phyloP scores from a whole-genome alignment of 30 jellyfish, hydroid and myxozoan species.

The Pseudorhiza aurosa region DNA sequence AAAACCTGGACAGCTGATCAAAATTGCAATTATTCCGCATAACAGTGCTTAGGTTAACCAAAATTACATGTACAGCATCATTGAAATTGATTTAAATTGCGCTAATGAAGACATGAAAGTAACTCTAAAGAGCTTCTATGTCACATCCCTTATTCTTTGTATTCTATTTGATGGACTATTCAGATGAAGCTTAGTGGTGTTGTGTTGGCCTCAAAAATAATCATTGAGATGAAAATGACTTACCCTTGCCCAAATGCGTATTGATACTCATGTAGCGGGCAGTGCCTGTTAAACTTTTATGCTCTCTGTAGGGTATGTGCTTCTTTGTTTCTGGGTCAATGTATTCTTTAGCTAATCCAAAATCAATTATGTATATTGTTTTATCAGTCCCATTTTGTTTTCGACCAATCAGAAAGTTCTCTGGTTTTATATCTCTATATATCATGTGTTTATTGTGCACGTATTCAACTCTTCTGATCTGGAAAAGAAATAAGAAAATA shows the following conservation, averaged over 20 bases:
- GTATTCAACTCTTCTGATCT: conserved; percentile 95
- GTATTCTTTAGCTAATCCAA: conserved; percentile 98
- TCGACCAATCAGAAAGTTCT: conserved; percentile 97
- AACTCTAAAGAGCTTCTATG: too few species aligned
- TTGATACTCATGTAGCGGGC: conserved; percentile 99
- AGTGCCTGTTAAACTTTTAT: conserved; percentile 98
- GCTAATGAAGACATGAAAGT: too few species aligned
- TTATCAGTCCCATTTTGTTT: conserved; percentile 92
- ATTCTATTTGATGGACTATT: too few species aligned
- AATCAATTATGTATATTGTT: conserved; percentile 94
- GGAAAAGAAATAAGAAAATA: background rate
- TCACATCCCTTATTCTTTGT: too few species aligned
- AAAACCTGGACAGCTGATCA: too few species aligned
- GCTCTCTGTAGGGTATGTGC: conserved; percentile 98
- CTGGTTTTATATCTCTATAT: conserved; percentile 99
- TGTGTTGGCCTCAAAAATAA: background rate
- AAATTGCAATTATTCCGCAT: too few species aligned
- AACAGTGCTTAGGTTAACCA: too few species aligned
- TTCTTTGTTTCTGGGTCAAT: conserved; percentile 98
- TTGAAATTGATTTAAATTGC: too few species aligned
- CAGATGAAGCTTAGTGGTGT: background rate
- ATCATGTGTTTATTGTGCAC: conserved; percentile 97
- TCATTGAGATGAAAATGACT: background rate
- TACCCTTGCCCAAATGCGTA: conserved; percentile 99
- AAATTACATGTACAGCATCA: too few species aligned